Conservation (phyloP, 2,797 vertebrate species). For the Clarias fuscus region DNA sequence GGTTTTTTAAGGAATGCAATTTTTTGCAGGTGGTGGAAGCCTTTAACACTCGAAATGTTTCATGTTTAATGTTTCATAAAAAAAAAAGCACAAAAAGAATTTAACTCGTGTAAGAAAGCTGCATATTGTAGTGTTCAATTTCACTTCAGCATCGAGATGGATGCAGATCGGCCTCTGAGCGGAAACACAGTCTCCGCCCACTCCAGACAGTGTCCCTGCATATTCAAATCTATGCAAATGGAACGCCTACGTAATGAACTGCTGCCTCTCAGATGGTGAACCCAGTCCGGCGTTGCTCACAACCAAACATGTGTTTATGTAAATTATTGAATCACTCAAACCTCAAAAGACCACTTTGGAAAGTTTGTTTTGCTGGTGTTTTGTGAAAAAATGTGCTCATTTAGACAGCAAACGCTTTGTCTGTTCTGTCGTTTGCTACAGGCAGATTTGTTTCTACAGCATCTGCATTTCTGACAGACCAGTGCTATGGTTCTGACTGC, state of each 20-base stretch:
- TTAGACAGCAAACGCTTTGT: slow-evolving; percentile 33
- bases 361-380: slow-evolving; percentile 48
- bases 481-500: slow-evolving; percentile 6
- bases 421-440: slow-evolving; percentile 41
- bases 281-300: slow-evolving; percentile 62
- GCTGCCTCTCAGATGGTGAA: slow-evolving; percentile 60
- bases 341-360: slow-evolving; percentile 51
- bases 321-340: slow-evolving; percentile 61
- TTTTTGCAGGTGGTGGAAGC: background rate
- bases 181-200: slow-evolving; percentile 40
- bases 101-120: background rate
- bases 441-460: slow-evolving; percentile 24
- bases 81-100: background rate
- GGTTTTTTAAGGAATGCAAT: background rate
- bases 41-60: background rate
- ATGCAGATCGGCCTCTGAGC: slow-evolving; percentile 53
- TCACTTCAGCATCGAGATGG: slow-evolving; percentile 25
- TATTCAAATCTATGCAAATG: slow-evolving; percentile 73
- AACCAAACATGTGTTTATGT: slow-evolving; percentile 67
- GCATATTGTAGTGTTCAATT: slow-evolving; percentile 5
- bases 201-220: slow-evolving; percentile 59
- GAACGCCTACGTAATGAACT: slow-evolving; percentile 63
- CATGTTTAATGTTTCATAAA: background rate
- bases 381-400: slow-evolving; percentile 25
- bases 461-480: slow-evolving; percentile 39